These are phyloP conservation scores for Malurus melanocephalus DNA, from an alignment of 2,113 vertebrate genomes.

Conservation along the genomic window DNA sequence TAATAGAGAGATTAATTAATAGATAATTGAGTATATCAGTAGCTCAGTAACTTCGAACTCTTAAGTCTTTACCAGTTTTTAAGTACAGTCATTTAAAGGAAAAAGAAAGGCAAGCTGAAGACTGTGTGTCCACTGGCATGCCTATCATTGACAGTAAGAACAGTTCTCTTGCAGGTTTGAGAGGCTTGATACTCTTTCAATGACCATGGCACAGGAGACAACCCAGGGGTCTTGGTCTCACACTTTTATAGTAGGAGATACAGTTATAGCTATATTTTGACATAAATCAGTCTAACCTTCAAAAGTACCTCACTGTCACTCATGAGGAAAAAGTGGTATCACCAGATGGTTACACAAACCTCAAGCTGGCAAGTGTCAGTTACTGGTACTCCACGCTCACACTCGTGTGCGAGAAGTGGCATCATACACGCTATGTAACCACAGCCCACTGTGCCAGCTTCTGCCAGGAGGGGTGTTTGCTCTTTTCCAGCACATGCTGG, in stretches of 20 bases:
- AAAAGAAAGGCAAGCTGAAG: background rate
- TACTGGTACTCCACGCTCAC: background rate
- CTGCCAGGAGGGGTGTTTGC: background rate
- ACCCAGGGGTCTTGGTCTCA: background rate
- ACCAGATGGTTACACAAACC: background rate
- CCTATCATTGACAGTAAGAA: background rate
- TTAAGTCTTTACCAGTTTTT: background rate
- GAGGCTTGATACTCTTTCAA: background rate
- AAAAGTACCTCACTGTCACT: background rate
- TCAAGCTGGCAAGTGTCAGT: background rate
- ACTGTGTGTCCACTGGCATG: background rate
- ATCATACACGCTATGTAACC: fast-evolving
- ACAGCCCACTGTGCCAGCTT: background rate
- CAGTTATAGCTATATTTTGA: background rate
- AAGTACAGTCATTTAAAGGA: background rate
- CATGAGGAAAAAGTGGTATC: background rate
- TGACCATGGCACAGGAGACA: background rate
- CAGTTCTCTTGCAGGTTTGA: background rate
- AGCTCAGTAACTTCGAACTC: background rate
- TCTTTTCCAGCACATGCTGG: background rate
- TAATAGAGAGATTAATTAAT: background rate
- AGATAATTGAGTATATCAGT: background rate
- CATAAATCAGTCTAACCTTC: background rate
- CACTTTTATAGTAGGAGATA: background rate
- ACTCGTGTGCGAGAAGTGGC: background rate